Conservation (phyloP, 2,113 vertebrate species). For the Dascyllus trimaculatus region DNA sequence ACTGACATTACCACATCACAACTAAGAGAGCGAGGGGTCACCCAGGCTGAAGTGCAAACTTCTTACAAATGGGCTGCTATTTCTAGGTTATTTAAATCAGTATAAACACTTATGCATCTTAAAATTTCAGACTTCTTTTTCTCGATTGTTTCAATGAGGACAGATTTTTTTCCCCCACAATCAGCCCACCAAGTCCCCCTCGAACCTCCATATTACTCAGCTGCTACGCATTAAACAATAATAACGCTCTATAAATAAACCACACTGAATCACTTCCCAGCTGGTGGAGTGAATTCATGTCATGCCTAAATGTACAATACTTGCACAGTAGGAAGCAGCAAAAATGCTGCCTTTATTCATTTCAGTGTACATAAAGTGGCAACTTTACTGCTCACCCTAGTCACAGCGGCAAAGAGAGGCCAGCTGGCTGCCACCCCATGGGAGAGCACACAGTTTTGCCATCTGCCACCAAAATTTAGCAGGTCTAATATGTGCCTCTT, state of each 20-base stretch:
- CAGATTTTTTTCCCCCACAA: too few species aligned
- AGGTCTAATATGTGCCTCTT: slow-evolving; percentile 66
- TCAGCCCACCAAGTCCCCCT: too few species aligned
- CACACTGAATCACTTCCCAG: slow-evolving; percentile 1
- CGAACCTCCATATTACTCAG: not conserved
- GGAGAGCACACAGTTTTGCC: slow-evolving; percentile 73
- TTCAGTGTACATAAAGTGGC: slow-evolving; percentile 48
- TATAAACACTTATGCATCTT: too few species aligned
- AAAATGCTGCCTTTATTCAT: slow-evolving; percentile 36
- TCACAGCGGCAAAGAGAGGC: slow-evolving; percentile 58
- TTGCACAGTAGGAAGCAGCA: slow-evolving; percentile 6
- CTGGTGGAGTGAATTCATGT: not conserved
- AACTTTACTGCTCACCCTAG: slow-evolving; percentile 55
- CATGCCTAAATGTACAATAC: not conserved
- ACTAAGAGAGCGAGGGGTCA: not conserved
- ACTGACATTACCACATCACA: slow-evolving; percentile 24
- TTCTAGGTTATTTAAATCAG: not conserved
- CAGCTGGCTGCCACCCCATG: slow-evolving; percentile 71
- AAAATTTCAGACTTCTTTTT: too few species aligned
- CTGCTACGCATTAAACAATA: slow-evolving; percentile 3
- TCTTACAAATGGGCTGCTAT: not conserved
- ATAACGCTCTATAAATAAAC: slow-evolving; percentile 3
- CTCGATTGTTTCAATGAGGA: too few species aligned
- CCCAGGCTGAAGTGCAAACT: not conserved
- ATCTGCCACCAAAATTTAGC: slow-evolving; percentile 76